A percentile compares a stretch with the other conserved stretches of the same genome.
These are phyloP conservation scores for Pelobates cultripes DNA, from an alignment of 2,797 vertebrate genomes.

Conservation along the genomic window DNA sequence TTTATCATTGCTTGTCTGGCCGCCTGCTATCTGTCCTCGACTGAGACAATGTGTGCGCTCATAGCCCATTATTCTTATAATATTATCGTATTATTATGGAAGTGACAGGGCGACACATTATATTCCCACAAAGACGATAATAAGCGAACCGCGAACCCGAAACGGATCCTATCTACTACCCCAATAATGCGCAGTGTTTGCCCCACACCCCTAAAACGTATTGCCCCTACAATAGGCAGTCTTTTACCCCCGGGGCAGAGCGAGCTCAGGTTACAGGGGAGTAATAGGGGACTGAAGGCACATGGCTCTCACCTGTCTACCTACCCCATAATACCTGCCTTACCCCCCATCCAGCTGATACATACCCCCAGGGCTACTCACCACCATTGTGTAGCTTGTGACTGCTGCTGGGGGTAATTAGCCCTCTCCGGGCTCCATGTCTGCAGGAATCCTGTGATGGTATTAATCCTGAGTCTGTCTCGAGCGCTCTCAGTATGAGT, in stretches of 20 bases:
- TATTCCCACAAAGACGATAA: too few relatives aligned
- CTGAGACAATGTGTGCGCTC: not conserved
- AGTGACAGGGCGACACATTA: too few relatives aligned
- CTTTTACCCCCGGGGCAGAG: too few relatives aligned
- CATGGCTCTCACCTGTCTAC: not conserved
- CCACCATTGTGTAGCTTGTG: conserved; percentile 42
- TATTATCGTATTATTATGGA: not conserved
- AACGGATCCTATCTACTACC: too few relatives aligned
- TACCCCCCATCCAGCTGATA: not conserved
- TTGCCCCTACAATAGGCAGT: too few relatives aligned
- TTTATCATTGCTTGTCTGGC: not conserved
- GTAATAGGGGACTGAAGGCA: too few relatives aligned
- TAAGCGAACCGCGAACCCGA: too few relatives aligned
- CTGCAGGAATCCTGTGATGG: not conserved
- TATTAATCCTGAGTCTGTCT: not conserved
- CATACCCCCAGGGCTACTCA: conserved; percentile 19
- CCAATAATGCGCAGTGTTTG: too few relatives aligned
- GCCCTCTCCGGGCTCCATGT: conserved; percentile 29
- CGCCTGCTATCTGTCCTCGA: not conserved
- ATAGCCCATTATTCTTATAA: not conserved
- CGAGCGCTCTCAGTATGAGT: not conserved
- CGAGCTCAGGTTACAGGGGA: too few relatives aligned
- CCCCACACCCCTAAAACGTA: too few relatives aligned
- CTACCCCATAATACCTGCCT: not conserved
- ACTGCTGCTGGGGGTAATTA: not conserved